These are phyloP conservation scores for Drosophila lowei DNA, from an alignment of 1,140 invertebrate species.

Conservation along the genomic window DNA sequence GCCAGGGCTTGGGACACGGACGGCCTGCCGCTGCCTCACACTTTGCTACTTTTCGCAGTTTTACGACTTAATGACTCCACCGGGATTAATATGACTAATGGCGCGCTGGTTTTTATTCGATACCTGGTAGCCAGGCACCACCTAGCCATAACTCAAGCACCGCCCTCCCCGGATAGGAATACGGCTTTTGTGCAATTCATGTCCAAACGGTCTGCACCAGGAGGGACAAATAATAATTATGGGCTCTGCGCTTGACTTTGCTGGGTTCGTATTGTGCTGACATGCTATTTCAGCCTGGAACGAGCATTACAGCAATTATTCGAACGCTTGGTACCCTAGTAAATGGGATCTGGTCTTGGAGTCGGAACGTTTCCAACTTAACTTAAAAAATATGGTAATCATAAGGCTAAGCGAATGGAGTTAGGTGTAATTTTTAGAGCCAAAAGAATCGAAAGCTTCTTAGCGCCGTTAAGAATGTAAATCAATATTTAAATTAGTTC, in stretches of 20 bases:
- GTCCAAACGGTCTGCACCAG: slow-evolving; percentile 40
- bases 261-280: slow-evolving; percentile 57
- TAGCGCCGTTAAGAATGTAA: no score
- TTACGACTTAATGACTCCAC: slow-evolving; percentile 82
- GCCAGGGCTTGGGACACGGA: neutral
- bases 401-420: no score
- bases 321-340: slow-evolving; percentile 17
- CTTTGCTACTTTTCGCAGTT: slow-evolving; percentile 65
- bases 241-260: slow-evolving; percentile 44
- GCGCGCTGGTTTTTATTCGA: slow-evolving; percentile 71
- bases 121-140: slow-evolving; percentile 30
- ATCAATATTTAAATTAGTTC: neutral
- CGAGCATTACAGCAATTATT: neutral
- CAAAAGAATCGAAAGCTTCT: no score
- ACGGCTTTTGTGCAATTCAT: slow-evolving; percentile 73
- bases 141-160: neutral
- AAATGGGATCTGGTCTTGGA: neutral
- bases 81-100: slow-evolving; percentile 82
- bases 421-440: no score
- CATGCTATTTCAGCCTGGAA: slow-evolving; percentile 58
- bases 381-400: neutral
- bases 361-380: neutral
- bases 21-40: slow-evolving; percentile 6
- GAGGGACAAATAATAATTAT: slow-evolving; percentile 62
- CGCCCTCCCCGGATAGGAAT: slow-evolving; percentile 6